Evolutionary conservation across 1,140 invertebrate species (phyloP).

Genomic region (Eubasilissa regina): DNA sequence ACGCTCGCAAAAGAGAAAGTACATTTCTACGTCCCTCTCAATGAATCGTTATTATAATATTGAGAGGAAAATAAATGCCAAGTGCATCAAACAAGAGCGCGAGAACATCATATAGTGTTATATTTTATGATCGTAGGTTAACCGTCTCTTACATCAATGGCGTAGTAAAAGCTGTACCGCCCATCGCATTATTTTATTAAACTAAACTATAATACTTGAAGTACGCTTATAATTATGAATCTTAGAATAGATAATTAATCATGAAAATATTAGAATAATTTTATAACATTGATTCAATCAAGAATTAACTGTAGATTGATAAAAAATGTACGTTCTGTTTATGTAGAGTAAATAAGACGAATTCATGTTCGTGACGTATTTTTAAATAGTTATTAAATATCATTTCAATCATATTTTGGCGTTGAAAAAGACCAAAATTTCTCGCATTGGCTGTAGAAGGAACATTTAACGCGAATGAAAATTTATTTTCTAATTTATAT

Average conservation of each 20-base stretch:
- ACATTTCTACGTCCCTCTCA: too few relatives aligned
- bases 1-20: too few relatives aligned
- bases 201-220: constrained; percentile 57
- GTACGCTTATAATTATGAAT: constrained; percentile 60
- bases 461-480: constrained; percentile 19
- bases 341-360: constrained; percentile 37
- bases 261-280: constrained; percentile 50
- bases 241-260: constrained; percentile 54
- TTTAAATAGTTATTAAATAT: constrained; percentile 11
- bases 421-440: constrained; percentile 7
- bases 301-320: constrained; percentile 28
- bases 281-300: constrained; percentile 45
- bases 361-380: constrained; percentile 19
- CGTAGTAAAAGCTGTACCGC: constrained; percentile 18
- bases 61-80: too few relatives aligned
- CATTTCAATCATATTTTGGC: constrained; percentile 18
- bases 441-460: constrained; percentile 4
- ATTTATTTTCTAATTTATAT: constrained; percentile 33
- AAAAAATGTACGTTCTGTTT: constrained; percentile 12
- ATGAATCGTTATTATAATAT: too few relatives aligned
- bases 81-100: too few relatives aligned
- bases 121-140: too few relatives aligned
- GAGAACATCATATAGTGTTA: too few relatives aligned
- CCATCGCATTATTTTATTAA: constrained; percentile 40
- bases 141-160: neutral